These are phyloP conservation scores for Solea senegalensis DNA, from an alignment of 2,113 vertebrate genomes.

Conservation along the genomic window DNA sequence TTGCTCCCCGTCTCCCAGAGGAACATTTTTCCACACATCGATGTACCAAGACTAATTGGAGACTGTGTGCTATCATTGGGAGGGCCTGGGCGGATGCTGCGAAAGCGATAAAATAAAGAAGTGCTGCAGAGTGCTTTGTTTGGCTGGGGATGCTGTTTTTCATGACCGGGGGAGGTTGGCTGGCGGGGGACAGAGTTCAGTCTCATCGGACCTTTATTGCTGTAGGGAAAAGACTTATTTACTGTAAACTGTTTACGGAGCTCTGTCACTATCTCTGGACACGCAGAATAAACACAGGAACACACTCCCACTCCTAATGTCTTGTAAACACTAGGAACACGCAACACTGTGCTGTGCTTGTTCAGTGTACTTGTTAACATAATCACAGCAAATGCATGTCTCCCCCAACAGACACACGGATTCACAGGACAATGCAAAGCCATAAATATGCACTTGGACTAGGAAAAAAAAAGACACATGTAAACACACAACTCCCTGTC, in stretches of 20 bases:
- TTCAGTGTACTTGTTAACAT: constrained; percentile 58
- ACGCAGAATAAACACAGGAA: constrained; percentile 80
- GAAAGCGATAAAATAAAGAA: constrained; percentile 65
- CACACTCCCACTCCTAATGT: constrained; percentile 78
- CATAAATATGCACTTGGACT: constrained; percentile 56
- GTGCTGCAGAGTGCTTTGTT: constrained; percentile 62
- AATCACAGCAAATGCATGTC: constrained; percentile 61
- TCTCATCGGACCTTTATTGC: constrained; percentile 79
- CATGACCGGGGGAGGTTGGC: constrained; percentile 56
- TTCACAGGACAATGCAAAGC: constrained; percentile 56
- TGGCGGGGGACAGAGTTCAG: constrained; percentile 72
- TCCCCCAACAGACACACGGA: constrained; percentile 37
- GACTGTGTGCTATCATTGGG: constrained; percentile 49
- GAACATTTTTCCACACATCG: constrained; percentile 53
- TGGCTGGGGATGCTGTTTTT: constrained; percentile 56
- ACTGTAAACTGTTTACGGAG: constrained; percentile 79
- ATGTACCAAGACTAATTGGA: constrained; percentile 66
- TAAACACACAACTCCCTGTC: constrained; percentile 59
- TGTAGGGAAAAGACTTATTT: constrained; percentile 76
- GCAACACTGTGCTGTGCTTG: background rate
- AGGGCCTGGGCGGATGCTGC: constrained; percentile 59
- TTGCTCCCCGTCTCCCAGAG: constrained; percentile 46
- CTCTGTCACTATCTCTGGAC: constrained; percentile 78
- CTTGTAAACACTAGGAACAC: constrained; percentile 73
- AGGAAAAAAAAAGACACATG: constrained; percentile 37